phyloP scores from a whole-genome alignment of 2,888 invertebrate genomes.

The Achlya flavicornis region DNA sequence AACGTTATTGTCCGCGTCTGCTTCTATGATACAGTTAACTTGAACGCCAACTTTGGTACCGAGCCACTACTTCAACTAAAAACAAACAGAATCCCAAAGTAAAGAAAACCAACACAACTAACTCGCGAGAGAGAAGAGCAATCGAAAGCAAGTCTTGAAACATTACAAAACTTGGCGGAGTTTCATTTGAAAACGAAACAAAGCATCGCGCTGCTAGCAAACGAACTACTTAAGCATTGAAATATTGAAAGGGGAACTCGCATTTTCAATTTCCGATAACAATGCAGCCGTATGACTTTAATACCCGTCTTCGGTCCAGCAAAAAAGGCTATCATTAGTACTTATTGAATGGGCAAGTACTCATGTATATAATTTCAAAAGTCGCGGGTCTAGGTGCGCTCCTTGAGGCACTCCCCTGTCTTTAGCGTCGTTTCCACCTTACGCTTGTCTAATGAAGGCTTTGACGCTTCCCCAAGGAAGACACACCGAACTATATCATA shows the following conservation, averaged over 20 bases:
- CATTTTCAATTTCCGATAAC: conserved; percentile 60
- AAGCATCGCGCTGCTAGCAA: conserved; percentile 44
- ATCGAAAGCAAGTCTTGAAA: conserved; percentile 46
- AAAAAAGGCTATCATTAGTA: conserved; percentile 43
- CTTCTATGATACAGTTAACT: conserved; percentile 40
- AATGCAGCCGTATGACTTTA: conserved; percentile 34
- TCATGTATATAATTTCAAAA: conserved; percentile 18
- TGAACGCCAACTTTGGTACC: conserved; percentile 33
- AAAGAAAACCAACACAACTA: conserved; percentile 37
- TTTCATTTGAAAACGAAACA: conserved; percentile 60
- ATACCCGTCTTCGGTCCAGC: conserved; percentile 20
- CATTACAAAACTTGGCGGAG: conserved; percentile 36
- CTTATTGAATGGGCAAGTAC: conserved; percentile 31
- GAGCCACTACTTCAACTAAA: conserved; percentile 45
- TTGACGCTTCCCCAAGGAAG: conserved; percentile 48
- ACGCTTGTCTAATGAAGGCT: conserved; percentile 58
- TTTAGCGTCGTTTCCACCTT: conserved; percentile 41
- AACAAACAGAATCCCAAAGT: conserved; percentile 40
- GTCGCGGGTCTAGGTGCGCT: conserved; percentile 25
- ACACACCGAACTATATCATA: conserved; percentile 29
- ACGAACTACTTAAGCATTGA: conserved; percentile 62
- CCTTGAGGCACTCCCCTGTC: conserved; percentile 44
- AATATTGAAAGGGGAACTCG: conserved; percentile 49
- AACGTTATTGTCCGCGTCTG: conserved; percentile 27
- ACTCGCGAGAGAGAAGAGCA: conserved; percentile 39